These are phyloP conservation scores for Agrotis segetum DNA, from an alignment of 2,888 invertebrate species.

Conservation along the genomic window DNA sequence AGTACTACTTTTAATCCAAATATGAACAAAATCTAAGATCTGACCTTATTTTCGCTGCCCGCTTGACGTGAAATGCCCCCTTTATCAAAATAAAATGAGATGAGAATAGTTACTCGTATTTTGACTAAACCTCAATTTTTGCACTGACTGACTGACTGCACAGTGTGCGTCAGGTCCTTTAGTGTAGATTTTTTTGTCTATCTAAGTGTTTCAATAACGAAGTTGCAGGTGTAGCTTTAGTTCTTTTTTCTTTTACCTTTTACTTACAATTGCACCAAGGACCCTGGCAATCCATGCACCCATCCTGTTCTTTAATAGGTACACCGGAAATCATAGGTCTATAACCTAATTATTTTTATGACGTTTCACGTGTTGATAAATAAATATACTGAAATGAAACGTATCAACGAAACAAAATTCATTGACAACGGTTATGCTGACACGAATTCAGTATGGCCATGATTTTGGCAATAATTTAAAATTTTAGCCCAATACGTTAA, in stretches of 20 bases:
- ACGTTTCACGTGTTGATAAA: conserved; percentile 37
- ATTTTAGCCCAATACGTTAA: neutral
- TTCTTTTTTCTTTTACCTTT: neutral
- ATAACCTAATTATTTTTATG: conserved; percentile 23
- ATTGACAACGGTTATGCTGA: conserved; percentile 33
- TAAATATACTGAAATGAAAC: conserved; percentile 8
- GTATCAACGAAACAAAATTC: conserved; percentile 14
- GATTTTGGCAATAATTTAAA: conserved; percentile 24
- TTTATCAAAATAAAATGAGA: too few relatives aligned
- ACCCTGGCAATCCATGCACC: neutral
- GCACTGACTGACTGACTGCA: too few relatives aligned
- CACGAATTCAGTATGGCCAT: conserved; percentile 40
- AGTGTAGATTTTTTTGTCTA: too few relatives aligned
- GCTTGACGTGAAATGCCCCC: too few relatives aligned
- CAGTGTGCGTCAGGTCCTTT: too few relatives aligned
- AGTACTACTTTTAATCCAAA: too few relatives aligned
- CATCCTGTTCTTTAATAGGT: neutral
- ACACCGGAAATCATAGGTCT: neutral
- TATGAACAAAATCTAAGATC: too few relatives aligned
- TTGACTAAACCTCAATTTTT: too few relatives aligned
- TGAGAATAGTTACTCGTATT: too few relatives aligned
- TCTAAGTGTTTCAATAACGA: neutral
- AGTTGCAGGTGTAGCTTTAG: neutral
- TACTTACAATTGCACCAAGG: neutral
- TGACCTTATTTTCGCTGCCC: too few relatives aligned